Conservation (phyloP, 2,888 invertebrate species). For the Rosalia funebris region DNA sequence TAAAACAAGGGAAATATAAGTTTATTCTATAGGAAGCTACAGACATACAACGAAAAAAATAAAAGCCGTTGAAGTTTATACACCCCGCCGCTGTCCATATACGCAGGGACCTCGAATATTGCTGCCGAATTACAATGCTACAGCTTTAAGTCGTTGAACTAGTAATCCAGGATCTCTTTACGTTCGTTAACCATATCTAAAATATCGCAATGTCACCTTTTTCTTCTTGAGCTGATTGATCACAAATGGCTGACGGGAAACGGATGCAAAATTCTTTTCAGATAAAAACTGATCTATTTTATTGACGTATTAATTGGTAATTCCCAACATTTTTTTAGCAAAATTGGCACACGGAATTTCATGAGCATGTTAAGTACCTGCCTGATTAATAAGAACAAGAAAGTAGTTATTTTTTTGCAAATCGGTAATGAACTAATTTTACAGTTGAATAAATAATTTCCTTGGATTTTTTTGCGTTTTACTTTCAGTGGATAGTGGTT, state of each 20-base stretch:
- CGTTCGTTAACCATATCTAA: not conserved
- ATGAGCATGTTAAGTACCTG: not conserved
- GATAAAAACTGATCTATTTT: conserved; percentile 10
- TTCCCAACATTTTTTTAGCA: conserved; percentile 7
- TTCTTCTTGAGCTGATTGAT: conserved; percentile 6
- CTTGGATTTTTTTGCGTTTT: not conserved
- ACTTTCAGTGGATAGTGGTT: not conserved
- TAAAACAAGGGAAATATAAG: no score
- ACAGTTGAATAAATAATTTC: not conserved
- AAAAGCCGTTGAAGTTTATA: not conserved
- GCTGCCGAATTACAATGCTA: not conserved
- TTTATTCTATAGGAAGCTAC: no score
- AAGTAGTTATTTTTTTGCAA: not conserved
- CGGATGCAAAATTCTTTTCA: conserved; percentile 19
- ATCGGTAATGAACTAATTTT: not conserved
- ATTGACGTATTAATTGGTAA: conserved; percentile 17
- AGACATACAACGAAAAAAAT: not conserved
- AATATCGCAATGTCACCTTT: conserved; percentile 12
- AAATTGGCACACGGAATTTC: conserved; percentile 16
- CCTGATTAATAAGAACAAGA: conserved; percentile 5
- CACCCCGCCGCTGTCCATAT: not conserved
- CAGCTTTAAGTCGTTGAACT: conserved; percentile 11
- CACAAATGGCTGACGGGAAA: not conserved
- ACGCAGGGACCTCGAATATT: not conserved
- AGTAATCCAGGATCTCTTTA: conserved; percentile 20